These are phyloP conservation scores for Iphiclides podalirius DNA, from an alignment of 2,888 invertebrate genomes.

Conservation along the genomic window DNA sequence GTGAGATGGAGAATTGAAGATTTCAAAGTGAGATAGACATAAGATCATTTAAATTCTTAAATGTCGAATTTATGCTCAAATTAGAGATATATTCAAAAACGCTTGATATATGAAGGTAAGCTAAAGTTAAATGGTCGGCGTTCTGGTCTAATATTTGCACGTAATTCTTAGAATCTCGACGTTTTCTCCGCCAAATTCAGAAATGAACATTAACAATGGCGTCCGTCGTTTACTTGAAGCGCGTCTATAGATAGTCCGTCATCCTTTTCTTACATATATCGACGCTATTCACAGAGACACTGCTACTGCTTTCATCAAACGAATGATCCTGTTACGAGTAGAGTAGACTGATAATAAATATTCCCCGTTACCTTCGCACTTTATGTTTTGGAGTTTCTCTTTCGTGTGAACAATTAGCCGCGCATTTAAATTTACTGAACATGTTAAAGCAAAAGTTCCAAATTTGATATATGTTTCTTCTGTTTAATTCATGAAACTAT, in stretches of 20 bases:
- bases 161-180: slow-evolving; percentile 13
- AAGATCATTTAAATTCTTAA: slow-evolving; percentile 43
- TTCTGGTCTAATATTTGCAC: slow-evolving; percentile 6
- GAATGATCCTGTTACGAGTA: slow-evolving; percentile 75
- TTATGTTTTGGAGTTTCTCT: slow-evolving; percentile 69
- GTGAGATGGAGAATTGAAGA: slow-evolving; percentile 74
- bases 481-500: neutral
- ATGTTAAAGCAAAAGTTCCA: slow-evolving; percentile 12
- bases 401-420: slow-evolving; percentile 61
- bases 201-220: slow-evolving; percentile 61
- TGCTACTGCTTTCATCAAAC: slow-evolving; percentile 67
- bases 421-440: slow-evolving; percentile 53
- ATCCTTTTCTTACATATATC: slow-evolving; percentile 80
- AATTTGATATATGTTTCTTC: neutral
- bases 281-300: slow-evolving; percentile 70
- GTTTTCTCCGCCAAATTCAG: slow-evolving; percentile 36
- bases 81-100: slow-evolving; percentile 6
- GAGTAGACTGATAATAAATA: slow-evolving; percentile 75
- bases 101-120: slow-evolving; percentile 1
- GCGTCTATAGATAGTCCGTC: slow-evolving; percentile 73
- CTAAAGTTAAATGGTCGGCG: neutral
- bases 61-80: slow-evolving; percentile 15
- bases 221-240: slow-evolving; percentile 67
- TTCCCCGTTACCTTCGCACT: slow-evolving; percentile 77
- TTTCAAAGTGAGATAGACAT: slow-evolving; percentile 76